A percentile compares a stretch with the other conserved stretches of the same genome.
These are phyloP conservation scores for Rhinopithecus roxellana DNA, from an alignment of 2,113 vertebrate species.

Conservation along the genomic window DNA sequence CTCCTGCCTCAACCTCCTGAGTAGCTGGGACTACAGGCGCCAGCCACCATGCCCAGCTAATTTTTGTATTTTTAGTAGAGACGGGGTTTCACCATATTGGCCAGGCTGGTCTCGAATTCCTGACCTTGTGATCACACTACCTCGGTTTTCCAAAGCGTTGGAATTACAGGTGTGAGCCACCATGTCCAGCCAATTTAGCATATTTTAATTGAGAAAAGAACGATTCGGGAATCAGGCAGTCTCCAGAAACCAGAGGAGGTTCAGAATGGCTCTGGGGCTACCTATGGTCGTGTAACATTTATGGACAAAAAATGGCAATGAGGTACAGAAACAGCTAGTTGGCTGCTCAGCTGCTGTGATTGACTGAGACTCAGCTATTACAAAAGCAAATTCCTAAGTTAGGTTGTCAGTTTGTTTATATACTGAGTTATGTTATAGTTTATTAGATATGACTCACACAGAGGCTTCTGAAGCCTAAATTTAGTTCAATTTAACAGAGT, in stretches of 20 bases:
- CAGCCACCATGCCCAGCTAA: no score
- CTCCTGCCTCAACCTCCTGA: no score
- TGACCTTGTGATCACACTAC: no score
- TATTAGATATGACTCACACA: neutral
- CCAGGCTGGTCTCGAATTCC: no score
- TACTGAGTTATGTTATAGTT: neutral
- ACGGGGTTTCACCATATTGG: accelerated
- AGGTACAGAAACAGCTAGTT: neutral
- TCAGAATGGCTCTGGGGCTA: neutral
- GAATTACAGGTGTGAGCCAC: no score
- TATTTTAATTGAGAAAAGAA: neutral
- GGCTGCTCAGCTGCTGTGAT: neutral
- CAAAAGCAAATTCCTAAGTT: neutral
- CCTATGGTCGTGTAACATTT: neutral
- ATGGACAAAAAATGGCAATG: neutral
- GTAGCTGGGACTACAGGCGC: no score
- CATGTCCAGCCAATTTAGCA: neutral
- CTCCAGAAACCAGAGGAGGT: neutral
- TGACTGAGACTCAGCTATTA: neutral
- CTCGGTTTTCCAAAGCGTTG: accelerated
- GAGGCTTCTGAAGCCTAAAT: neutral
- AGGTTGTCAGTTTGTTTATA: neutral
- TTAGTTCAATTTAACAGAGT: neutral
- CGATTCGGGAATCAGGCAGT: neutral
- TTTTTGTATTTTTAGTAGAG: no score